These are phyloP conservation scores for Odobenus rosmarus DNA, from an alignment of 2,113 vertebrate species.

Conservation along the genomic window DNA sequence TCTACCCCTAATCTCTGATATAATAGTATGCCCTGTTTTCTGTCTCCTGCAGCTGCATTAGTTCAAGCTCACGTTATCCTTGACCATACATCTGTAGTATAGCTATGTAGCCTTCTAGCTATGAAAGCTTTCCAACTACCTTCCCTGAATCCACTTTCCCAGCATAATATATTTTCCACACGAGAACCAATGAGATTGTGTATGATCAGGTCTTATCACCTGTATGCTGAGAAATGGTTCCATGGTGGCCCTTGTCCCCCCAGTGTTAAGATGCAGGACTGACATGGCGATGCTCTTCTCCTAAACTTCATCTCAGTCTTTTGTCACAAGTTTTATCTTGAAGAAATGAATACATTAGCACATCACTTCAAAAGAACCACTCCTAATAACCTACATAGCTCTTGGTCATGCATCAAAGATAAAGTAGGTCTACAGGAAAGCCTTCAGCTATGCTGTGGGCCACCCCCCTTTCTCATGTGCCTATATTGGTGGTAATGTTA, in stretches of 20 bases:
- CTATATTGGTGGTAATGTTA: not conserved
- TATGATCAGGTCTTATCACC: not conserved
- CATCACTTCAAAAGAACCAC: not conserved
- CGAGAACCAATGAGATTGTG: not conserved
- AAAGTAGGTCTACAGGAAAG: not conserved
- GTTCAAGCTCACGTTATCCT: not conserved
- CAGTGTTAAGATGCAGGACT: not conserved
- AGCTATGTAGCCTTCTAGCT: not conserved
- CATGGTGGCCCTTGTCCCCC: not conserved
- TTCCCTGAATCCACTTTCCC: not conserved
- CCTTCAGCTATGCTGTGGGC: not conserved
- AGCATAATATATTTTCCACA: not conserved
- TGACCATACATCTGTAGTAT: accelerated
- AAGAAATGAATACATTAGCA: not conserved
- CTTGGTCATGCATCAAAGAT: not conserved
- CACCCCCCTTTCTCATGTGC: not conserved
- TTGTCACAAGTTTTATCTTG: not conserved
- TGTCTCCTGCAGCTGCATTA: not conserved
- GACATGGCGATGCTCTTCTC: not conserved
- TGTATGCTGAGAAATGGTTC: not conserved
- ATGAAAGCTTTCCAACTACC: not conserved
- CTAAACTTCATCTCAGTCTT: not conserved
- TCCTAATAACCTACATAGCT: not conserved
- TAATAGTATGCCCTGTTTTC: not conserved
- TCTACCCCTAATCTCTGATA: not conserved